phyloP scores from a whole-genome alignment of 2,113 vertebrate genomes.

The Lonchura striata region DNA sequence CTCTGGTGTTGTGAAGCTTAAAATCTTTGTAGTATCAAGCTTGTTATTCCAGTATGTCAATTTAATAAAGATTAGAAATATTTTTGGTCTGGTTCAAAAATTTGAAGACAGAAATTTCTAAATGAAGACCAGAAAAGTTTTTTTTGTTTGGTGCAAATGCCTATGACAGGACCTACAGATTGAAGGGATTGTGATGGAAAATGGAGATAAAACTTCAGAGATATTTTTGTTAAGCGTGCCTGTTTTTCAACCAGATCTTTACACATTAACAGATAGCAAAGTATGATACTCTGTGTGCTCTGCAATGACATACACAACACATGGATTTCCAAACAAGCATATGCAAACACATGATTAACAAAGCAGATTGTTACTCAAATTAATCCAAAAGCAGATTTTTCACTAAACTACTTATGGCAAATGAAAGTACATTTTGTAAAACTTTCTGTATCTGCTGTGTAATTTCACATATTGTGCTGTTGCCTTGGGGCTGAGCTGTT shows the following conservation, averaged over 20 bases:
- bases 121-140: neutral
- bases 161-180: neutral
- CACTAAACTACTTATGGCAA: slow-evolving; percentile 5
- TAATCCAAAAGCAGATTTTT: slow-evolving; percentile 48
- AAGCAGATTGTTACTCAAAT: slow-evolving; percentile 51
- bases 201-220: neutral
- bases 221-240: neutral
- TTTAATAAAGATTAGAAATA: neutral
- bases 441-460: neutral
- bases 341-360: slow-evolving; percentile 50
- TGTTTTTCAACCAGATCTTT: neutral
- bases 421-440: neutral
- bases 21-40: neutral
- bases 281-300: neutral
- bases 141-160: neutral
- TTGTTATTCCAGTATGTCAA: neutral
- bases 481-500: neutral
- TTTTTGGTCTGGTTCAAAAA: neutral
- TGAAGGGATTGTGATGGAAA: neutral
- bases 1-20: neutral
- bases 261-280: neutral
- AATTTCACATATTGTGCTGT: neutral
- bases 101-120: neutral
- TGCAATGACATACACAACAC: slow-evolving; percentile 4
- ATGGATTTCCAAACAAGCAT: slow-evolving; percentile 40